Percentiles rank a stretch among this genome's conserved stretches.
Evolutionary conservation across 2,888 invertebrate species (phyloP).

Genomic region (Noctua janthe): DNA sequence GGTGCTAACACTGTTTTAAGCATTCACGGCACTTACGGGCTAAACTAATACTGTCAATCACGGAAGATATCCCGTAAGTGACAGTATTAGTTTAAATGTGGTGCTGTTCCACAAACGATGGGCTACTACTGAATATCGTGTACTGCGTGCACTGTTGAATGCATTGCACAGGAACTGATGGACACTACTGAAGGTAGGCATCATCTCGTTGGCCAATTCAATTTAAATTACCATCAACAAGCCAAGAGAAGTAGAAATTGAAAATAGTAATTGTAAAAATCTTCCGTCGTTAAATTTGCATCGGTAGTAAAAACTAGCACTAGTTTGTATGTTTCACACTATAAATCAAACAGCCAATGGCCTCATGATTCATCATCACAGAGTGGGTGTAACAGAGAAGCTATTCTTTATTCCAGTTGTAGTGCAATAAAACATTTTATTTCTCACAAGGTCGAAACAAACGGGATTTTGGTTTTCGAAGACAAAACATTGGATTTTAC

Average conservation of each 20-base stretch:
- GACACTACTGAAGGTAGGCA: background rate
- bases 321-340: background rate
- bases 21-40: too few relatives aligned
- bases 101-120: background rate
- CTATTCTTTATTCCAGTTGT: slow-evolving; percentile 40
- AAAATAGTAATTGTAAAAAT: background rate
- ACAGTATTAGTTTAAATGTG: background rate
- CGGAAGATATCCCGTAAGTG: too few relatives aligned
- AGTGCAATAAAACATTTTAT: slow-evolving; percentile 47
- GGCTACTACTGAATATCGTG: background rate
- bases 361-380: slow-evolving; percentile 46
- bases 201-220: background rate
- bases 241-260: background rate
- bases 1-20: background rate
- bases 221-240: background rate
- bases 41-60: too few relatives aligned
- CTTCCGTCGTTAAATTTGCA: background rate
- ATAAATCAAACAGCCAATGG: slow-evolving; percentile 42
- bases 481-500: slow-evolving; percentile 41
- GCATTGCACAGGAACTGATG: background rate
- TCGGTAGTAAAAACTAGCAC: background rate
- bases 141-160: background rate
- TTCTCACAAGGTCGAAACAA: slow-evolving; percentile 22
- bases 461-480: slow-evolving; percentile 16
- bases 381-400: slow-evolving; percentile 39